phyloP scores from a whole-genome alignment of 92 coral and sea anemone species.

The Palythoa grandiflora region DNA sequence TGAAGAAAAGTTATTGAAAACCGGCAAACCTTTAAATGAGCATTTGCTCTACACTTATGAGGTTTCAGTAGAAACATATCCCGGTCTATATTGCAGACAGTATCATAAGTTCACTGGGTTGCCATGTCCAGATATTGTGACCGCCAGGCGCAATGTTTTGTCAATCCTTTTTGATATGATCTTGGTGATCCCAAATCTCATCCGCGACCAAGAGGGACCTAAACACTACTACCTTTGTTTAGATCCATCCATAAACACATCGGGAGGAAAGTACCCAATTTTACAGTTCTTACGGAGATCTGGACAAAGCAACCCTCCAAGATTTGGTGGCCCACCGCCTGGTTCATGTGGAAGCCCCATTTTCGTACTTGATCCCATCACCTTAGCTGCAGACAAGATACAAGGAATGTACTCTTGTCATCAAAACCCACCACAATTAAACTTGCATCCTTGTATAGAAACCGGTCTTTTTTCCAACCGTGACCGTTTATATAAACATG shows the following conservation, averaged over 20 bases:
- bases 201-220: background rate
- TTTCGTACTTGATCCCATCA: background rate
- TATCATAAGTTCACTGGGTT: background rate
- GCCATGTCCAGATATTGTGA: slow-evolving; percentile 13
- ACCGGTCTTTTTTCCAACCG: background rate
- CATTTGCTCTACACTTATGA: slow-evolving; percentile 2
- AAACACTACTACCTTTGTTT: background rate
- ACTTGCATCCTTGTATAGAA: background rate
- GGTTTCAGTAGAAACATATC: slow-evolving; percentile 1
- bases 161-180: background rate
- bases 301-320: background rate
- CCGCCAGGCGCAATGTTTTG: background rate
- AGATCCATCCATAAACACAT: background rate
- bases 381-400: background rate
- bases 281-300: background rate
- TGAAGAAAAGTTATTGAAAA: background rate
- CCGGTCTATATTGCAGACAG: background rate
- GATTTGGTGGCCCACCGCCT: background rate
- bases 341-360: slow-evolving; percentile 2
- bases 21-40: background rate
- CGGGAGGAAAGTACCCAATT: background rate
- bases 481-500: background rate
- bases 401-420: background rate
- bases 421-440: background rate
- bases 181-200: background rate